A percentile compares a stretch with the other conserved stretches of the same genome.
Evolutionary conservation across 2,888 invertebrate genomes (phyloP).

Genomic region (Monopis laevigella): DNA sequence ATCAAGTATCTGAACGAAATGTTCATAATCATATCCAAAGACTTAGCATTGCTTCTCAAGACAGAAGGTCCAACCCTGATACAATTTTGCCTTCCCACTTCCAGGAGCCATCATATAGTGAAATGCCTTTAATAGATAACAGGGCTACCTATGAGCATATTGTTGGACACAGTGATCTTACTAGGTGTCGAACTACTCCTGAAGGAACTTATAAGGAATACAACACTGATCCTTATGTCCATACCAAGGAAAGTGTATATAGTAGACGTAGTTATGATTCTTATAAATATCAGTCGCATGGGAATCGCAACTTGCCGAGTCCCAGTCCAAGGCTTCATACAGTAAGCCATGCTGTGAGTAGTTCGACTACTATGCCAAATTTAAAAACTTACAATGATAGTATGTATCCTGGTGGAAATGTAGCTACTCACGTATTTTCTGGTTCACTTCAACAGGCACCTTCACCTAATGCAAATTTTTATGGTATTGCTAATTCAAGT

Average conservation of each 20-base stretch:
- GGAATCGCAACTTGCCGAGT: conserved; percentile 39
- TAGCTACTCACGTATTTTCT: conserved; percentile 41
- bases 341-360: conserved; percentile 50
- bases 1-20: conserved; percentile 24
- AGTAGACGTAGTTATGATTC: conserved; percentile 48
- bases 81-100: conserved; percentile 41
- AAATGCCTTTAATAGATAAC: conserved; percentile 37
- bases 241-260: conserved; percentile 52
- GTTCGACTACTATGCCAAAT: conserved; percentile 61
- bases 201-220: conserved; percentile 52
- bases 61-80: conserved; percentile 44
- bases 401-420: conserved; percentile 34
- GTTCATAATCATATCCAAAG: conserved; percentile 45
- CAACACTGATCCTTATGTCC: conserved; percentile 43
- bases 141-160: conserved; percentile 41
- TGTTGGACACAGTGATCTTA: conserved; percentile 26
- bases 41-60: conserved; percentile 49
- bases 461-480: conserved; percentile 46
- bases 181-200: conserved; percentile 24
- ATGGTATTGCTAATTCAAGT: conserved; percentile 42
- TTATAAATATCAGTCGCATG: conserved; percentile 51
- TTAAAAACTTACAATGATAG: conserved; percentile 45
- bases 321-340: conserved; percentile 49
- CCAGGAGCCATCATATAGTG: conserved; percentile 37
- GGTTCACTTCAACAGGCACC: conserved; percentile 35